These are phyloP conservation scores for Felis catus DNA, from an alignment of 2,113 vertebrate species.

Conservation along the genomic window F.catus_Fca126_mat1.0 CM031418.1:87178501-87179000, in stretches of 20 bases:
- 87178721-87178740: not conserved
- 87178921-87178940: not conserved
- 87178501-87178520: not conserved
- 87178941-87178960: not conserved
- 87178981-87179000: not conserved
- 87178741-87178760: not conserved
- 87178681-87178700: not conserved
- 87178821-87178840: not conserved
- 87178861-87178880: not conserved
- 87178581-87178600: not conserved
- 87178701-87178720: not conserved
- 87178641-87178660: not conserved
- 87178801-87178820: not conserved
- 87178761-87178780: not conserved
- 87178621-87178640: not conserved
- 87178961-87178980: not conserved
- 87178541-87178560: not conserved
- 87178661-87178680: not conserved
- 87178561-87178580: not conserved
- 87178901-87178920: not conserved
- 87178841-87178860: not conserved
- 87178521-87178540: not conserved
- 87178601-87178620: not conserved
- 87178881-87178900: not conserved
- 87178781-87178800: not conserved